These are phyloP conservation scores for Glandiceps talaboti DNA, from an alignment of 53 echinoderm and acorn worm species.

Conservation along the genomic window DNA sequence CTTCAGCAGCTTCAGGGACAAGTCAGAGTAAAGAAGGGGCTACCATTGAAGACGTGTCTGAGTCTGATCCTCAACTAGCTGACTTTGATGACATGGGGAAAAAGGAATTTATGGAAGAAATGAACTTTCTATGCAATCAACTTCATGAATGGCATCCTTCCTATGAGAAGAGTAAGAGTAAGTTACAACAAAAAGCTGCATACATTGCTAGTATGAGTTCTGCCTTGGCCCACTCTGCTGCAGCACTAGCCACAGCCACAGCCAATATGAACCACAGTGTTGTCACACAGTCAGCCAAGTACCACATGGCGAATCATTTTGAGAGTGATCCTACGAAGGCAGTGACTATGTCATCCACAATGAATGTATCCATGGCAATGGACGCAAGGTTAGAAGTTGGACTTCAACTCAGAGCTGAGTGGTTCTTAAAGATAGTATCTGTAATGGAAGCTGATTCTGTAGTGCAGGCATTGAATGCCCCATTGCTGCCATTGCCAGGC, in stretches of 20 bases:
- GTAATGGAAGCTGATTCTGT: conserved; percentile 44
- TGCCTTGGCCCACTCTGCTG: neutral
- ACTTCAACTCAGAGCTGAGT: conserved; percentile 82
- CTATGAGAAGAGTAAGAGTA: neutral
- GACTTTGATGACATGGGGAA: neutral
- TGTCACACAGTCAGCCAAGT: neutral
- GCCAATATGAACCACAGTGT: neutral
- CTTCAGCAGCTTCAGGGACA: neutral
- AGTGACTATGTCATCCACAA: conserved; percentile 19
- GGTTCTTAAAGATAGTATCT: conserved; percentile 74
- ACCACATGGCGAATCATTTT: neutral
- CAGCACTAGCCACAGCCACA: neutral
- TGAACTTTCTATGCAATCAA: neutral
- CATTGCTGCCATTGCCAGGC: conserved; percentile 32
- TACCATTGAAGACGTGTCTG: neutral
- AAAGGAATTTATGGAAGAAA: neutral
- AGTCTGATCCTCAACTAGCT: neutral
- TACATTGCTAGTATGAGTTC: neutral
- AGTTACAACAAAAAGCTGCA: neutral
- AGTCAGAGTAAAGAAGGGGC: neutral
- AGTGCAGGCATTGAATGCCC: conserved; percentile 33
- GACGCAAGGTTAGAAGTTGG: conserved; percentile 86
- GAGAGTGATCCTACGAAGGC: neutral
- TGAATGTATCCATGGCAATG: conserved; percentile 82
- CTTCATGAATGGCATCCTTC: neutral